Evolutionary conservation across 1,140 invertebrate genomes (phyloP).

Genomic region (Diprion similis): DNA sequence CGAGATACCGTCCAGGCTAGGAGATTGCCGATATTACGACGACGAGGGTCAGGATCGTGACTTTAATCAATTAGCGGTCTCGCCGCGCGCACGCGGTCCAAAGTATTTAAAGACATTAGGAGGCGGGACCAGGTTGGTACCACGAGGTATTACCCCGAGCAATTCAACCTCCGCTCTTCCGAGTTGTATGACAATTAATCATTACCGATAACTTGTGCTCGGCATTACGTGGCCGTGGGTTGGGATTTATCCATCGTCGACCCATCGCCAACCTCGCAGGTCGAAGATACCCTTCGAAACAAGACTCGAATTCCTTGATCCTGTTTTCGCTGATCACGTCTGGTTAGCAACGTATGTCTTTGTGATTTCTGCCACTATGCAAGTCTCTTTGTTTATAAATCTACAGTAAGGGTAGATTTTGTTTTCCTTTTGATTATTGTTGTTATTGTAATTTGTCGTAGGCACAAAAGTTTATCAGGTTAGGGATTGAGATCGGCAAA

Average conservation of each 20-base stretch:
- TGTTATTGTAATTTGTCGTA: no score
- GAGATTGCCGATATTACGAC: conserved; percentile 53
- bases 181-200: no score
- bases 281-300: conserved; percentile 17
- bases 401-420: conserved; percentile 19
- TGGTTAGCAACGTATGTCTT: conserved; percentile 23
- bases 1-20: neutral
- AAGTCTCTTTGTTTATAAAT: conserved; percentile 27
- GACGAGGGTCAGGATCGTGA: conserved; percentile 49
- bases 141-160: no score
- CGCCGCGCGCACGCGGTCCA: conserved; percentile 27
- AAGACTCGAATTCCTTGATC: conserved; percentile 29
- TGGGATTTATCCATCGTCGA: no score
- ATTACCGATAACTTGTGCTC: no score
- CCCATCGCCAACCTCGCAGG: no score
- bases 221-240: no score
- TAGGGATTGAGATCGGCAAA: no score
- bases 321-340: conserved; percentile 33
- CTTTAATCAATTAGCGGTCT: conserved; percentile 52
- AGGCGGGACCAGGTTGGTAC: neutral
- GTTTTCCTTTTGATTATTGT: no score
- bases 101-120: conserved; percentile 3
- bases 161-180: no score
- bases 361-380: conserved; percentile 26
- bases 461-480: no score